A percentile compares a stretch with the other conserved stretches of the same genome.
phyloP scores from a whole-genome alignment of 2,797 vertebrate genomes.

The Adrianichthys oophorus region DNA sequence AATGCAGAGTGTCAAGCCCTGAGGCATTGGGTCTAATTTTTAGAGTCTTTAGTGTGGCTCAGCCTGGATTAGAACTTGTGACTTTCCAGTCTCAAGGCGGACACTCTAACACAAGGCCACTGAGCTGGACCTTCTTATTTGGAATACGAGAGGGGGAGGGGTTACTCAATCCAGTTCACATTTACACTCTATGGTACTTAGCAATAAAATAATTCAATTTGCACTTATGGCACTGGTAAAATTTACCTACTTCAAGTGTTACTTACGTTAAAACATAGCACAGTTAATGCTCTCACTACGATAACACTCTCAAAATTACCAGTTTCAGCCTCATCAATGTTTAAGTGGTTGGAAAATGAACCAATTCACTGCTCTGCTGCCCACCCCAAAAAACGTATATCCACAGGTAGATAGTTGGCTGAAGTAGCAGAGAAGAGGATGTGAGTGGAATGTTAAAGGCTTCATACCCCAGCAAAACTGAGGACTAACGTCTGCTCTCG shows the following conservation, averaged over 20 bases:
- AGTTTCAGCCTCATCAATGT: conserved; percentile 46
- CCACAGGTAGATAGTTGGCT: conserved; percentile 35
- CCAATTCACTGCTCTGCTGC: conserved; percentile 49
- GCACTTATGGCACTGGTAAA: not conserved
- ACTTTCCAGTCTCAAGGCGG: no score
- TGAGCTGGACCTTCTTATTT: no score
- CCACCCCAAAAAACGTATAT: conserved; percentile 24
- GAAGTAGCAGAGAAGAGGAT: conserved; percentile 27
- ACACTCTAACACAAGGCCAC: no score
- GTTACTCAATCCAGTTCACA: no score
- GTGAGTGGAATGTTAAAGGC: conserved; percentile 47
- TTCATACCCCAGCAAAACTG: not conserved
- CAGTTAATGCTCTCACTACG: no score
- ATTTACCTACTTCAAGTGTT: conserved; percentile 41
- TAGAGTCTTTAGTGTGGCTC: no score
- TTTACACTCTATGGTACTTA: not conserved
- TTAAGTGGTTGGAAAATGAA: conserved; percentile 58
- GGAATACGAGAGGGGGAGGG: no score
- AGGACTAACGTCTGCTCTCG: not conserved
- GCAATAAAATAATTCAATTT: conserved; percentile 14
- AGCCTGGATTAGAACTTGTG: no score
- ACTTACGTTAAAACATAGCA: conserved; percentile 46
- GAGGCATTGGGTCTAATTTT: no score
- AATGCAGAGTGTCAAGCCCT: no score
- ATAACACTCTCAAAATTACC: conserved; percentile 51